Base-by-base conservation (phyloP, 1,140 invertebrate genomes). In the Bathynomus jamesi region DNA sequence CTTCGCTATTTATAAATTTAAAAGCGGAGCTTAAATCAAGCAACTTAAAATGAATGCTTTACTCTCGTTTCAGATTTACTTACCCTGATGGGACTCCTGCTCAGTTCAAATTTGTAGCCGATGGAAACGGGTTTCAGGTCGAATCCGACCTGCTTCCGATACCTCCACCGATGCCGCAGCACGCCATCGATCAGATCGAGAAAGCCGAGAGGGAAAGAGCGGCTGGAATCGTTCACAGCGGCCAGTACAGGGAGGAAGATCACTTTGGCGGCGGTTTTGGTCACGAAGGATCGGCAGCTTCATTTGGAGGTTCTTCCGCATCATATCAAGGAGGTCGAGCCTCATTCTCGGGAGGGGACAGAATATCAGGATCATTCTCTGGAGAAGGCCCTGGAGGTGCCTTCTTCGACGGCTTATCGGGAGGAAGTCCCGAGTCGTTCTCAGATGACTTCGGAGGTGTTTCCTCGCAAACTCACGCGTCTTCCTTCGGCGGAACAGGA, bases 131-230 rank as follows among this genome's bases (percentile, higher is more conserved):
- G 2, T 67, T 40, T 27, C 66, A 53, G 21, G 65, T 66, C 11
- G 65, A 66, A 32, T 66, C 65, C 21, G 21, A 28, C 13, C 65
- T 66, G 21, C 31, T 67, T 27, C 66, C 66, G 30, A 31, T 17
- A 3, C 32, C 67, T 25, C 67, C 32, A 5, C 67, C 67, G 13
- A 10, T 60, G 4, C 67, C 67, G 21, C 13, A 13, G 8, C 67
- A 69, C 40, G 67, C 67, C 17, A 24, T 69, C 40, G 67, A 32
- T 28, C 67, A 69, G 67, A 69, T 69, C 53, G 40, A 60, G 25
- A 61, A 61, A 61, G 67, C 67, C 10, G 67, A 61, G 46, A 28
- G 67, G 1, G 67, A 69, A 30, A 69, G 67, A 17, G 67, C 67
- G 4, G 46, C 60, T 25, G 67, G 67, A n/a, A 69, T 69, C 40